A percentile compares a stretch with the other conserved stretches of the same genome.
phyloP scores from a whole-genome alignment of 2,797 vertebrate genomes.

The Phalloptychus januarius region DNA sequence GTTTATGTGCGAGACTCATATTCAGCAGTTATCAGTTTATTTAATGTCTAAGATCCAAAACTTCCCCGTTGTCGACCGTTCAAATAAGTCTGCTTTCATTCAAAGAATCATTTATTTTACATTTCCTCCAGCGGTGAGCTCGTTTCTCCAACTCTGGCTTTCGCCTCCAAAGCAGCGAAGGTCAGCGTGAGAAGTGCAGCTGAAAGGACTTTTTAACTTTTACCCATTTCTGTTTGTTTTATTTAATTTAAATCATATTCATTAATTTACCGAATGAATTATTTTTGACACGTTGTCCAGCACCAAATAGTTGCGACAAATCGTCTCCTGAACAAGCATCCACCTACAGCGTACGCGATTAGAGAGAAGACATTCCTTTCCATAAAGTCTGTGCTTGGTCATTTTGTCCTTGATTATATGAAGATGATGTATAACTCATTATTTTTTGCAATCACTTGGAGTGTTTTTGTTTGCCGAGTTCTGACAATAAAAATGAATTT shows the following conservation, averaged over 20 bases:
- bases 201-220: conserved; percentile 33
- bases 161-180: conserved; percentile 38
- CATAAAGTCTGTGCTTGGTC: conserved; percentile 56
- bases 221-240: background rate
- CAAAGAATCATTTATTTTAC: conserved; percentile 11
- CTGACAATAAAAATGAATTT: conserved; percentile 89
- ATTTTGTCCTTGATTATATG: conserved; percentile 46
- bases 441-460: conserved; percentile 79
- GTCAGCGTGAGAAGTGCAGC: conserved; percentile 38
- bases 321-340: conserved; percentile 16
- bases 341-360: conserved; percentile 34
- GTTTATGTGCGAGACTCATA: conserved; percentile 54
- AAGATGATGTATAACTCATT: conserved; percentile 70
- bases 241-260: background rate
- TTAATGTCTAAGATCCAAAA: conserved; percentile 17
- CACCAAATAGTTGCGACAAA: conserved; percentile 26
- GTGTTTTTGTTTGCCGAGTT: conserved; percentile 83
- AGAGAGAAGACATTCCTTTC: conserved; percentile 64
- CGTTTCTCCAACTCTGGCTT: conserved; percentile 30
- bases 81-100: conserved; percentile 14
- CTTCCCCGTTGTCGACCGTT: background rate
- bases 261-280: conserved; percentile 21
- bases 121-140: conserved; percentile 2
- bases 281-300: conserved; percentile 26
- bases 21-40: conserved; percentile 31